phyloP scores from a whole-genome alignment of 2,797 vertebrate species.

The Clarias fuscus region DNA sequence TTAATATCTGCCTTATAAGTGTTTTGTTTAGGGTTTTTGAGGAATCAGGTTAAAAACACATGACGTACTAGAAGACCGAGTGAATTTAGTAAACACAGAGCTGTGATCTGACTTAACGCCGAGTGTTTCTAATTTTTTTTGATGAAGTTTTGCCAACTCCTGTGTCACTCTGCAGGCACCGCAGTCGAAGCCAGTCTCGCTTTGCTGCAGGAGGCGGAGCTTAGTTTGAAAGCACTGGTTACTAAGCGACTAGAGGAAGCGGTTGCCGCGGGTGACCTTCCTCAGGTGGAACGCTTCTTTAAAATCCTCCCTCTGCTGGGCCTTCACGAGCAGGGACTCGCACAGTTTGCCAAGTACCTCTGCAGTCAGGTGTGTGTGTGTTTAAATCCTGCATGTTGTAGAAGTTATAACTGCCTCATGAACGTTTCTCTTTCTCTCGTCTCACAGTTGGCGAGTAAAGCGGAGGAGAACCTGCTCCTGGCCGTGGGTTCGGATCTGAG shows the following conservation, averaged over 20 bases:
- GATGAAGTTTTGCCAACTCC: neutral
- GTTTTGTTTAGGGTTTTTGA: neutral
- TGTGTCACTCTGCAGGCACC: slow-evolving; percentile 73
- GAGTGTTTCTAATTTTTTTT: no score
- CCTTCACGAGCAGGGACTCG: slow-evolving; percentile 93
- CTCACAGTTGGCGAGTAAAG: slow-evolving; percentile 88
- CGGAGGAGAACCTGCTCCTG: slow-evolving; percentile 90
- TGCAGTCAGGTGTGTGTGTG: slow-evolving; percentile 84
- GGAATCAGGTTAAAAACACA: neutral
- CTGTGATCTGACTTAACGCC: neutral
- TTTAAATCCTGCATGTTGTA: neutral
- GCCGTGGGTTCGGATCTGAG: slow-evolving; percentile 86
- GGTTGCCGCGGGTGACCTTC: slow-evolving; percentile 85
- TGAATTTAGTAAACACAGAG: neutral
- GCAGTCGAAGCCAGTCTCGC: slow-evolving; percentile 92
- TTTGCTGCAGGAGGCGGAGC: slow-evolving; percentile 93
- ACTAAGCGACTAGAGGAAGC: slow-evolving; percentile 87
- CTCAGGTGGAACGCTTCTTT: slow-evolving; percentile 96
- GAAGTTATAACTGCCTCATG: neutral
- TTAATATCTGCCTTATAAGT: neutral
- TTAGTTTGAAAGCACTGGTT: slow-evolving; percentile 89
- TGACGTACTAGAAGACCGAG: neutral
- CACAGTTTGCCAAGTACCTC: slow-evolving; percentile 93
- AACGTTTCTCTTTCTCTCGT: slow-evolving; percentile 56
- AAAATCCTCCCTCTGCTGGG: slow-evolving; percentile 97